Base-by-base conservation (phyloP, 2,888 invertebrate species). In the Tinea pellionella region DNA sequence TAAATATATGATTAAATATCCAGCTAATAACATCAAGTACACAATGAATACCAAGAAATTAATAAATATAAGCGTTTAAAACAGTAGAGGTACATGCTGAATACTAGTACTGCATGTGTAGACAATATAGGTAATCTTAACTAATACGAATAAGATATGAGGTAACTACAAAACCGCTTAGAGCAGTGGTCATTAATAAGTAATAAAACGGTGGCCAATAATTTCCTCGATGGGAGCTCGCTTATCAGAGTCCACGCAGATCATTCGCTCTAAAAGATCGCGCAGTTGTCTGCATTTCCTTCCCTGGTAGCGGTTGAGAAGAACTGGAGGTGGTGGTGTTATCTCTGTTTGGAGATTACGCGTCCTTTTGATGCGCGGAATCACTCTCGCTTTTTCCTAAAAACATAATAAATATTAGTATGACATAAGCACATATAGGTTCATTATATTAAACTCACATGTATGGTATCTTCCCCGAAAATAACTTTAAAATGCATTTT, bases 341-440 rank as follows among this genome's bases (percentile, higher is more conserved):
- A 99, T 87, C 74, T 99, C 98, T 0, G 92, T 86, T 67, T 94
- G 93, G 61, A 99, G 88, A 74, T 98, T 97, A 32, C 98, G 90
- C 1, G 91, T 90, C 11, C 95, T 90, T 70, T 95, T 95, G 64
- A 99, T 92, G 59, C 95, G 95, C 51, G 97, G 92, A 91, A 99
- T 93, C 53, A 96, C 93, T n/a, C 98, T 97, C 59, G 98, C 89
- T 88, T 99, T 99, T 77, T 98, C 98, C 98, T 98, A 47, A 47
- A 47, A 13, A n/a, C n/a, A n/a, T n/a, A n/a, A n/a, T n/a, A n/a
- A 2, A 47, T 47, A 47, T 6, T n/a, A 55, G 13, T 19, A 12
- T 11, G 24, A 29, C 3, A 19, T 16, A n/a, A 55, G 24, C 8
- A 55, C 8, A 19, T 55, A 55, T 19, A n/a, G 2, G 55, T 55